Evolutionary conservation across 2,888 invertebrate genomes (phyloP).

Genomic region (Dasypogon diadema): DNA sequence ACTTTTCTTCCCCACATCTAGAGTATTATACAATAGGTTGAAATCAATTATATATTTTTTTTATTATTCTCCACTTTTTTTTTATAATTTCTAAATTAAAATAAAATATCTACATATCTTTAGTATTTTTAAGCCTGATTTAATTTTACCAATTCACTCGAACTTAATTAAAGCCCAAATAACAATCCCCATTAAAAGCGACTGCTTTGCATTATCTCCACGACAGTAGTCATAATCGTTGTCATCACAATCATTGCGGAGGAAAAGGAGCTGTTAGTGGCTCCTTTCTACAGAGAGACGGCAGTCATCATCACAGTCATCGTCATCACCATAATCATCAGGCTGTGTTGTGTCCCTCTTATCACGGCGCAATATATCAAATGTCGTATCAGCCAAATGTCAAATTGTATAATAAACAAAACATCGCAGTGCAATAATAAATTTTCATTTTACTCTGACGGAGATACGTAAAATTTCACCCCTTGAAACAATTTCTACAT

Average conservation of each 20-base stretch:
- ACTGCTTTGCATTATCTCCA: too few relatives aligned
- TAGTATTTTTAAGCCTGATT: too few relatives aligned
- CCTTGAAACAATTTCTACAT: constrained; percentile 48
- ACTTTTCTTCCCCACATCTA: too few relatives aligned
- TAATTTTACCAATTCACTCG: too few relatives aligned
- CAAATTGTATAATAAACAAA: constrained; percentile 48
- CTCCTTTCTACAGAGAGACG: not conserved
- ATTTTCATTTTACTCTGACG: constrained; percentile 44
- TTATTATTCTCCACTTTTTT: too few relatives aligned
- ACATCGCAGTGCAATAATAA: constrained; percentile 50
- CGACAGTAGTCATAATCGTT: not conserved
- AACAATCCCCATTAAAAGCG: too few relatives aligned
- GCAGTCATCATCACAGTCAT: constrained; percentile 2
- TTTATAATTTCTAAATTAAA: too few relatives aligned
- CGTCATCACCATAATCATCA: constrained; percentile 34
- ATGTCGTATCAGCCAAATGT: constrained; percentile 48
- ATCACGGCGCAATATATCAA: constrained; percentile 41
- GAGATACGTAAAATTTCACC: constrained; percentile 34
- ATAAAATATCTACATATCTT: too few relatives aligned
- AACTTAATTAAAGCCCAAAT: too few relatives aligned
- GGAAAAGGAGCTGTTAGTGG: not conserved
- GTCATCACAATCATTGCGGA: not conserved
- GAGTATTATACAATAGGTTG: too few relatives aligned
- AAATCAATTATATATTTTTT: too few relatives aligned
- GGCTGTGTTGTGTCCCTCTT: constrained; percentile 18